A percentile compares a stretch with the other conserved stretches of the same genome.
phyloP scores from a whole-genome alignment of 2,888 invertebrate species.

The Thymelicus sylvestris region DNA sequence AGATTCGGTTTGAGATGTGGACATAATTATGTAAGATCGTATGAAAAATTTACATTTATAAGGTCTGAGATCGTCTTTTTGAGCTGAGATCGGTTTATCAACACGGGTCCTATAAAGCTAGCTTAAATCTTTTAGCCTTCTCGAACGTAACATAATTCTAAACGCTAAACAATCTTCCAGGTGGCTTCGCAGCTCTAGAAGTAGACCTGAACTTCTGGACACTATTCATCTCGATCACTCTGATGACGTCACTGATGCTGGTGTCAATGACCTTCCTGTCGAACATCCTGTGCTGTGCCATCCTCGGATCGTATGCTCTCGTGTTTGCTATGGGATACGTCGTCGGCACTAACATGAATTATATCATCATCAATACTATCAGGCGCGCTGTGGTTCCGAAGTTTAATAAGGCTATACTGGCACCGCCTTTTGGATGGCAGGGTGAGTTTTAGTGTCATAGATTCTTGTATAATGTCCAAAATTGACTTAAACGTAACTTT shows the following conservation, averaged over 20 bases:
- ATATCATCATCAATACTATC: conserved; percentile 87
- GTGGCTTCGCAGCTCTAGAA: conserved; percentile 69
- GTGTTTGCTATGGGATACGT: conserved; percentile 87
- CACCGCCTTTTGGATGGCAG: conserved; percentile 85
- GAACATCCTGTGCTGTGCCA: conserved; percentile 86
- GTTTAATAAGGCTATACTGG: conserved; percentile 85
- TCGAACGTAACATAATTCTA: too few species aligned
- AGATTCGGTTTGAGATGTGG: too few species aligned
- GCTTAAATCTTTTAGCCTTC: too few species aligned
- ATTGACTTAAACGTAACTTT: too few species aligned
- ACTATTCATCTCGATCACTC: conserved; percentile 79
- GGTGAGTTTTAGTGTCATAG: conserved; percentile 72
- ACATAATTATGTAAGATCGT: too few species aligned
- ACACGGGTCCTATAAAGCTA: too few species aligned
- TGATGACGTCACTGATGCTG: conserved; percentile 77
- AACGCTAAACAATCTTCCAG: conserved; percentile 65
- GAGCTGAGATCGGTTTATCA: too few species aligned
- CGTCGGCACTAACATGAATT: conserved; percentile 87
- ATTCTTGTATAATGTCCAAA: too few species aligned
- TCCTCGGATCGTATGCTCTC: conserved; percentile 87
- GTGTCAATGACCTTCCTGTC: conserved; percentile 79
- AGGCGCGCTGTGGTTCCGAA: conserved; percentile 84
- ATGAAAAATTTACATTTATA: too few species aligned
- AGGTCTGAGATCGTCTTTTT: too few species aligned
- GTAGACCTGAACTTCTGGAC: conserved; percentile 87